Percentiles rank a stretch among this genome's conserved stretches.
Evolutionary conservation across 2,113 vertebrate species (phyloP).

Genomic region (Scomber japonicus): DNA sequence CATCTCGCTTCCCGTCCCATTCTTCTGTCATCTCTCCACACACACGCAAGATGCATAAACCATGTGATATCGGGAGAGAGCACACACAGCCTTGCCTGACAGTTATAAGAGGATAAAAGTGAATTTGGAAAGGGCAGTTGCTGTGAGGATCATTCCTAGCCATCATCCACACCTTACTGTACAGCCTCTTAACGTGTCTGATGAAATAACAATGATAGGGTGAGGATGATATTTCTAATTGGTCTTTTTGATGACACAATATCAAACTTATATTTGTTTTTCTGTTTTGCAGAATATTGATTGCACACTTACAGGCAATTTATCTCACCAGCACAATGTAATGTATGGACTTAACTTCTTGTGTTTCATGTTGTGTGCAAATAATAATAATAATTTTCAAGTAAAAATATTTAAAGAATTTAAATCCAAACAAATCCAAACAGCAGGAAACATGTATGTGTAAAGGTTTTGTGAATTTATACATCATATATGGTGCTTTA

Average conservation of each 20-base stretch:
- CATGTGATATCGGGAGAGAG: constrained; percentile 35
- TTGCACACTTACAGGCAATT: neutral
- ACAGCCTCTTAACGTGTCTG: constrained; percentile 14
- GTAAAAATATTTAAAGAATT: constrained; percentile 1
- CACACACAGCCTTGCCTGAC: constrained; percentile 35
- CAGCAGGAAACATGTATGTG: neutral
- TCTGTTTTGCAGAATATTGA: neutral
- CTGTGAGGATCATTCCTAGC: constrained; percentile 16
- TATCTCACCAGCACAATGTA: constrained; percentile 1
- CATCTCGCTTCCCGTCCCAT: neutral
- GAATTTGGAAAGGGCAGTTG: constrained; percentile 47
- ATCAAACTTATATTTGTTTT: neutral
- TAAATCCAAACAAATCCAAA: constrained; percentile 11
- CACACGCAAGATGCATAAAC: constrained; percentile 56
- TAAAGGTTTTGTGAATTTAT: constrained; percentile 37
- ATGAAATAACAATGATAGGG: neutral
- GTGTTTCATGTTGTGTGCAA: neutral
- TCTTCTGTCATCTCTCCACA: constrained; percentile 45
- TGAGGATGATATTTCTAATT: neutral
- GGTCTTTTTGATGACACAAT: neutral
- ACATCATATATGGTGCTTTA: constrained; percentile 31
- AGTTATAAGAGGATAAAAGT: constrained; percentile 53
- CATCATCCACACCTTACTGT: neutral
- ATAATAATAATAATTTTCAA: neutral
- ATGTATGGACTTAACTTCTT: neutral